Percentiles rank a stretch among this genome's conserved stretches.
Evolutionary conservation across 1,140 invertebrate genomes (phyloP).

Genomic region (Eriocheir sinensis): DNA sequence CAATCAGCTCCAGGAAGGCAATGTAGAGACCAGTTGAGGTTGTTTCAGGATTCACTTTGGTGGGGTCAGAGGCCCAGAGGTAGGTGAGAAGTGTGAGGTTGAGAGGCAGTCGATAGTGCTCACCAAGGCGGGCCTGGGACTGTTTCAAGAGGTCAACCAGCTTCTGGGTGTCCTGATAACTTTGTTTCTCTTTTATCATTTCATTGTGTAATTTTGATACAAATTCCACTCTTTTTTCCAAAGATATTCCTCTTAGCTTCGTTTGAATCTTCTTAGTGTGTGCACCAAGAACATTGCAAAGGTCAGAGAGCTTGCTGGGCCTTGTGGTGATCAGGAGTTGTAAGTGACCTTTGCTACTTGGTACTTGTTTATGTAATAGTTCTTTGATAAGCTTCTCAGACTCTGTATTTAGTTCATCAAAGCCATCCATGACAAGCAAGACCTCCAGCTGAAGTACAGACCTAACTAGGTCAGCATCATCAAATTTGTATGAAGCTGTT

Average conservation of each 20-base stretch:
- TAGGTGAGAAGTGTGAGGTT: slow-evolving; percentile 70
- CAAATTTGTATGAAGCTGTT: slow-evolving; percentile 16
- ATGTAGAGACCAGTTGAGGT: slow-evolving; percentile 57
- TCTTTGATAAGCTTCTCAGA: slow-evolving; percentile 46
- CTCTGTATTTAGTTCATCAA: slow-evolving; percentile 61
- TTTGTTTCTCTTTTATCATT: slow-evolving; percentile 44
- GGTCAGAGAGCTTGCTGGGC: slow-evolving; percentile 6
- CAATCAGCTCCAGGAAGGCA: slow-evolving; percentile 37
- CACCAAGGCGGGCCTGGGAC: slow-evolving; percentile 34
- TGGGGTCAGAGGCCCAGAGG: slow-evolving; percentile 52
- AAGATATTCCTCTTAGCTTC: slow-evolving; percentile 33
- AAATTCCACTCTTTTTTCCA: slow-evolving; percentile 58
- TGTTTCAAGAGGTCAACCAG: slow-evolving; percentile 55
- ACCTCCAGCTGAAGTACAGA: slow-evolving; percentile 45
- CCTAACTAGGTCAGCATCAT: slow-evolving; percentile 18
- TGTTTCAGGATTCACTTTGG: slow-evolving; percentile 42
- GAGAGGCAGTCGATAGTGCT: slow-evolving; percentile 63
- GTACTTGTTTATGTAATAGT: slow-evolving; percentile 18
- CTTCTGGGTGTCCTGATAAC: neutral
- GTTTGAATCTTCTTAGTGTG: slow-evolving; percentile 41
- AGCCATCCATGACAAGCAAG: slow-evolving; percentile 62
- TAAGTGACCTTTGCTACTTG: neutral
- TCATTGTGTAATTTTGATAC: slow-evolving; percentile 58
- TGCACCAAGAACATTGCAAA: neutral
- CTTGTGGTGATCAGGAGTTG: slow-evolving; percentile 60